Conservation (phyloP, 1,140 invertebrate genomes). For the Heterodera schachtii region DNA sequence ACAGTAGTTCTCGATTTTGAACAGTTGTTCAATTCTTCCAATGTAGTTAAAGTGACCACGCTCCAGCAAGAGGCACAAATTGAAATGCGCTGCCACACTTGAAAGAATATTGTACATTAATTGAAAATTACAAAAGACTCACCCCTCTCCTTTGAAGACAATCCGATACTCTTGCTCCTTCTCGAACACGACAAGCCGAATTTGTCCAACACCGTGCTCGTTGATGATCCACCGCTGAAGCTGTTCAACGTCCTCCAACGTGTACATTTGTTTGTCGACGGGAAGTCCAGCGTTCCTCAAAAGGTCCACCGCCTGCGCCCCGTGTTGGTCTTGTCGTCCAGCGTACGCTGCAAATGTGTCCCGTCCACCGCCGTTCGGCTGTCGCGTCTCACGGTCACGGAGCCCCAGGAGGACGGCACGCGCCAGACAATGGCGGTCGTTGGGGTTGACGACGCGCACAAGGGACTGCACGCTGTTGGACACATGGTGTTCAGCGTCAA, state of each 20-base stretch:
- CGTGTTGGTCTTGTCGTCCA: not conserved
- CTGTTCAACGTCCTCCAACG: not conserved
- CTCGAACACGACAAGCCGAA: not conserved
- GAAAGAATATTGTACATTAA: not conserved
- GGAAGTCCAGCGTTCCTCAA: not conserved
- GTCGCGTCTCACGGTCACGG: not conserved
- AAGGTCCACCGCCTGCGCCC: not conserved
- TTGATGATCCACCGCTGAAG: not conserved
- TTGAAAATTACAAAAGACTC: not conserved
- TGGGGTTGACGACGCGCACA: not conserved
- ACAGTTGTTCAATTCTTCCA: not conserved
- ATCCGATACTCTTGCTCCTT: not conserved
- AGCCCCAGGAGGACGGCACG: not conserved
- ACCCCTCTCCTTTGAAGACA: not conserved
- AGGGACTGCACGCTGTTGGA: not conserved
- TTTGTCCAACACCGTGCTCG: not conserved
- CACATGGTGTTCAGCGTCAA: not conserved
- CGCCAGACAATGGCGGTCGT: not conserved
- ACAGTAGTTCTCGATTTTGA: not conserved
- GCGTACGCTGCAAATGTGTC: not conserved
- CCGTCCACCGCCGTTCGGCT: too few species aligned
- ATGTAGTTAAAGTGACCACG: constrained; percentile 1
- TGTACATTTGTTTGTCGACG: not conserved
- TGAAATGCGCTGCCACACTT: not conserved
- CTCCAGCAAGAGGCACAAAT: not conserved